phyloP scores from a whole-genome alignment of 2,797 vertebrate genomes.

The Varecia variegata region DNA sequence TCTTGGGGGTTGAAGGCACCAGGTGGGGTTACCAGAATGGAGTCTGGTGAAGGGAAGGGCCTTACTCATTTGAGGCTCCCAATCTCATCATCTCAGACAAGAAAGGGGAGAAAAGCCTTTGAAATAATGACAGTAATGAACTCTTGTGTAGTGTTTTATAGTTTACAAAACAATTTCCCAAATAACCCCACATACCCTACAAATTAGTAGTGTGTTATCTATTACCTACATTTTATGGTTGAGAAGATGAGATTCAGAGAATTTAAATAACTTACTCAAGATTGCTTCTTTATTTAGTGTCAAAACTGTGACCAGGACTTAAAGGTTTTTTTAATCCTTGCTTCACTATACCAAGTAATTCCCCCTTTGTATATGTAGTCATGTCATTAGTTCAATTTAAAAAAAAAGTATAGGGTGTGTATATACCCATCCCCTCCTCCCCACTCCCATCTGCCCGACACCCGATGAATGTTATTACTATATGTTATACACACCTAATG shows the following conservation, averaged over 20 bases:
- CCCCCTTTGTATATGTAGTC: neutral
- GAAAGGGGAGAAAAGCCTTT: neutral
- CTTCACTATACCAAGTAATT: neutral
- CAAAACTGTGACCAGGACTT: too few species aligned
- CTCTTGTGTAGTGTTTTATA: neutral
- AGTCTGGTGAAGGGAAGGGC: too few species aligned
- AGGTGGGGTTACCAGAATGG: neutral
- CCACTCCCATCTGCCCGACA: too few species aligned
- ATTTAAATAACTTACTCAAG: neutral
- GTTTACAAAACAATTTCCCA: neutral
- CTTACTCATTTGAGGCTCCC: neutral
- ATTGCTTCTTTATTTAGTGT: neutral
- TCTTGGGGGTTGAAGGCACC: neutral
- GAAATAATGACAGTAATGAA: neutral
- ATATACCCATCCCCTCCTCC: too few species aligned
- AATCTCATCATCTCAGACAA: neutral
- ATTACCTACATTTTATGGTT: neutral
- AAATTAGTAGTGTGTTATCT: neutral
- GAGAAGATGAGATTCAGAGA: neutral
- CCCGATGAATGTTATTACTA: too few species aligned
- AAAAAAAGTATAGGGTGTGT: neutral
- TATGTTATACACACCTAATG: too few species aligned
- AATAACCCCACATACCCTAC: neutral
- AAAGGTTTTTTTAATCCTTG: neutral
- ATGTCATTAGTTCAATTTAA: neutral